Conservation (phyloP, 2,797 vertebrate species). For the Sebastes taczanowskii region DNA sequence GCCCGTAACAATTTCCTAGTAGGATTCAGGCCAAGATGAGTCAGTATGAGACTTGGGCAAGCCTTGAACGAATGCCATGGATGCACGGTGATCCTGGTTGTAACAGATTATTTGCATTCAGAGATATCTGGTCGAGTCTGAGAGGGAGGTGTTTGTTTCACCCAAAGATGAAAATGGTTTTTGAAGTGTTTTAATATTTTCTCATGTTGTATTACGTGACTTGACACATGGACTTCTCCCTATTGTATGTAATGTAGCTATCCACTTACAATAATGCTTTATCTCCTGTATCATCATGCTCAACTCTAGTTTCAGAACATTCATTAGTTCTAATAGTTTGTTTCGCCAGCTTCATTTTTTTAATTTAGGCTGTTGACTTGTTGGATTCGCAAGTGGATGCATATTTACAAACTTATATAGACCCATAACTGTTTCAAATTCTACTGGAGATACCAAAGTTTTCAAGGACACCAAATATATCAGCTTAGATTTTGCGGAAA, state of each 20-base stretch:
- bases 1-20: slow-evolving; percentile 52
- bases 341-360: neutral
- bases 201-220: neutral
- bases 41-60: slow-evolving; percentile 49
- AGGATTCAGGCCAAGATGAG: slow-evolving; percentile 60
- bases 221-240: fast-evolving
- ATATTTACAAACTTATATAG: neutral
- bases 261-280: neutral
- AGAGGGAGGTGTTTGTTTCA: neutral
- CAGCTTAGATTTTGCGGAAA: slow-evolving; percentile 4
- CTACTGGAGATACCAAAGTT: neutral
- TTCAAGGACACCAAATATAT: neutral
- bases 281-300: neutral
- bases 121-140: slow-evolving; percentile 4
- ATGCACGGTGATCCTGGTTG: slow-evolving; percentile 35
- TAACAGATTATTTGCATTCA: slow-evolving; percentile 27
- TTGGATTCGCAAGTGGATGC: neutral
- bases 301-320: neutral
- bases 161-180: neutral
- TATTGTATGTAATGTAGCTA: neutral
- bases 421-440: slow-evolving; percentile 4
- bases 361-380: neutral
- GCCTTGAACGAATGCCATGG: slow-evolving; percentile 53
- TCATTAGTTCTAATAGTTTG: neutral
- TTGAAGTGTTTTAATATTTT: neutral